Evolutionary conservation across 2,113 vertebrate species (phyloP).

Genomic region (Bostrychus sinensis): DNA sequence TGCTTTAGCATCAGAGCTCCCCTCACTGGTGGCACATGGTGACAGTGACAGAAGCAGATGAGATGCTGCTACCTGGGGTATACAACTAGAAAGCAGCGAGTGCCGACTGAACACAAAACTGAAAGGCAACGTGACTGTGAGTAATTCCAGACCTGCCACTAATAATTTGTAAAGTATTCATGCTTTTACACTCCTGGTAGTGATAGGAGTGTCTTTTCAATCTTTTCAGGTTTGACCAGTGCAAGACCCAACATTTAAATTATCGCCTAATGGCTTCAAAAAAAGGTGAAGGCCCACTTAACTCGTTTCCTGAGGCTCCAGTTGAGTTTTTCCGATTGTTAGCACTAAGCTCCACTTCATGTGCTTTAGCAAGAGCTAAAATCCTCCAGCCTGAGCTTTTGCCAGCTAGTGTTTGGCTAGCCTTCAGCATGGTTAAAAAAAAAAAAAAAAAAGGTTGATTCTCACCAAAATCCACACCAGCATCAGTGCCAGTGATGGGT

Average conservation of each 20-base stretch:
- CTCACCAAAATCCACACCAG: neutral
- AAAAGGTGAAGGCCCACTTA: neutral
- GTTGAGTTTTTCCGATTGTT: constrained; percentile 1
- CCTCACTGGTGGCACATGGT: neutral
- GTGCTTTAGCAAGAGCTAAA: neutral
- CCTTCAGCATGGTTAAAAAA: neutral
- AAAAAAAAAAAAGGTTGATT: no score
- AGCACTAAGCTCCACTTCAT: neutral
- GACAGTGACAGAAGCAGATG: neutral
- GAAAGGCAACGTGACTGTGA: no score
- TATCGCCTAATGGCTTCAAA: no score
- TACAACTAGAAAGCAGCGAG: neutral
- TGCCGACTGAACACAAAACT: no score
- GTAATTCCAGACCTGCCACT: no score
- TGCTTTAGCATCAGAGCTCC: neutral
- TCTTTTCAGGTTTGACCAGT: no score
- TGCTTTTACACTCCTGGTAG: no score
- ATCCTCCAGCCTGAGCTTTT: neutral
- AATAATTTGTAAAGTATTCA: no score
- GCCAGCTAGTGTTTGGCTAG: constrained; percentile 5
- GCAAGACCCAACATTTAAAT: no score
- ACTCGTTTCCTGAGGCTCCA: neutral
- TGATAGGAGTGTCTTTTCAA: no score
- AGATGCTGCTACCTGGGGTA: neutral
- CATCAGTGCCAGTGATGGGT: no score